phyloP scores from a whole-genome alignment of 2,113 vertebrate species.

The Acrocephalus arundinaceus region DNA sequence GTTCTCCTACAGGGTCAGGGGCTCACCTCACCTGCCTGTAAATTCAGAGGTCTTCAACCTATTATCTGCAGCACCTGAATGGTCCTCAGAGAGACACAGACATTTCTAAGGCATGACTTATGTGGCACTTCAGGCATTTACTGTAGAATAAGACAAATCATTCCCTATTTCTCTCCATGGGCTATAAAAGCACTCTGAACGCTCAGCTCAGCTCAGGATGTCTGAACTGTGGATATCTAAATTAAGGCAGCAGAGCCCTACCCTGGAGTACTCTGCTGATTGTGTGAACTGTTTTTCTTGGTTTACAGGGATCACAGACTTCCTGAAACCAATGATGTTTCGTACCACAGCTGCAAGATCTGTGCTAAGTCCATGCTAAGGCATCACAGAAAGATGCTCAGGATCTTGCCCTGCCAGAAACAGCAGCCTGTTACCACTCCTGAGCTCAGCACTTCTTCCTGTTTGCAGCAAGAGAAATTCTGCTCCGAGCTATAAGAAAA shows the following conservation, averaged over 20 bases:
- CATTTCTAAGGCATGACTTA: background rate
- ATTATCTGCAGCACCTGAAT: background rate
- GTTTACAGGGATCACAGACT: background rate
- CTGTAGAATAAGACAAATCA: constrained; percentile 28
- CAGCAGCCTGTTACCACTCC: background rate
- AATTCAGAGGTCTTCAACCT: background rate
- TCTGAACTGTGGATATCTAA: background rate
- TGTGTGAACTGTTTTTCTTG: background rate
- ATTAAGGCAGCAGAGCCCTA: background rate
- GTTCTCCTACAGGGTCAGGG: background rate
- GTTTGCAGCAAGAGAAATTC: background rate
- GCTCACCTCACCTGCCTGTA: background rate
- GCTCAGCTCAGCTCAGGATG: background rate
- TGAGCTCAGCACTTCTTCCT: background rate
- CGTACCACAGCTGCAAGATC: background rate
- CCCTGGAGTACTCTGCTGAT: background rate
- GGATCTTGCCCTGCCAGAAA: background rate
- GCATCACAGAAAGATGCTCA: background rate
- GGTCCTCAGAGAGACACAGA: background rate
- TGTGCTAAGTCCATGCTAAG: background rate
- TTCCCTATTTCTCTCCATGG: constrained; percentile 32
- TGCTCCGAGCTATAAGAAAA: background rate
- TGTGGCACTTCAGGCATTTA: background rate
- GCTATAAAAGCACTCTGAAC: background rate
- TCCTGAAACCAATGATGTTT: background rate